phyloP scores from a whole-genome alignment of 2,797 vertebrate genomes.

The Siniperca undulata region DNA sequence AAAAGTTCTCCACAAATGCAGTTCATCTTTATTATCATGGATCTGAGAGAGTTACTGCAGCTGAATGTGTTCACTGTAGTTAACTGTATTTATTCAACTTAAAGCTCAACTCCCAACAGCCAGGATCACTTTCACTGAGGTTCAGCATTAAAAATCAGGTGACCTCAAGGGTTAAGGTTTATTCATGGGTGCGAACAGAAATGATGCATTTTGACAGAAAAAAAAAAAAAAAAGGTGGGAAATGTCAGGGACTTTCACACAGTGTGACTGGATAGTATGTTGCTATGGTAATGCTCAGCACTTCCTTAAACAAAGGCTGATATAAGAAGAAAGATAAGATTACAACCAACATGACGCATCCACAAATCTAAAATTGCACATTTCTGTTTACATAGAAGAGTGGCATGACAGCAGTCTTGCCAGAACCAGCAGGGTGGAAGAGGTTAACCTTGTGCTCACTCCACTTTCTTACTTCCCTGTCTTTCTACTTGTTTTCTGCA shows the following conservation, averaged over 20 bases:
- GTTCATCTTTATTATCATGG: no score
- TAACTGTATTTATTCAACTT: background rate
- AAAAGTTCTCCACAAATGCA: no score
- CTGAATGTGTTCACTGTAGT: background rate
- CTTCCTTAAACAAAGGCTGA: slow-evolving; percentile 7
- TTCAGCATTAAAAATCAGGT: background rate
- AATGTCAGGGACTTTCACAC: background rate
- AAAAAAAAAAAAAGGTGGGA: background rate
- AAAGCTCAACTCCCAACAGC: background rate
- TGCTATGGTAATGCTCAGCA: background rate
- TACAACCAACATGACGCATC: background rate
- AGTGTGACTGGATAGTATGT: background rate
- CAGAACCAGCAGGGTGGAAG: background rate
- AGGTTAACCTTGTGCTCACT: background rate
- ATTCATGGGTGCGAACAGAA: background rate
- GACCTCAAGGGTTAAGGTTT: no score
- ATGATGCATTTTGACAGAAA: background rate
- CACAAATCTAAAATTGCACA: background rate
- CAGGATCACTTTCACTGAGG: background rate
- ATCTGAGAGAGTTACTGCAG: no score
- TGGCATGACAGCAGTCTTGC: background rate
- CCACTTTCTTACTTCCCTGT: background rate
- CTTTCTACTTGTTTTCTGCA: background rate
- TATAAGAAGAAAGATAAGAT: slow-evolving; percentile 5
- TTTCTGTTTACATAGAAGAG: background rate